Percentiles rank a stretch among this genome's conserved stretches.
Evolutionary conservation across 2,113 vertebrate species (phyloP).

Genomic region (Clarias macrocephalus): DNA sequence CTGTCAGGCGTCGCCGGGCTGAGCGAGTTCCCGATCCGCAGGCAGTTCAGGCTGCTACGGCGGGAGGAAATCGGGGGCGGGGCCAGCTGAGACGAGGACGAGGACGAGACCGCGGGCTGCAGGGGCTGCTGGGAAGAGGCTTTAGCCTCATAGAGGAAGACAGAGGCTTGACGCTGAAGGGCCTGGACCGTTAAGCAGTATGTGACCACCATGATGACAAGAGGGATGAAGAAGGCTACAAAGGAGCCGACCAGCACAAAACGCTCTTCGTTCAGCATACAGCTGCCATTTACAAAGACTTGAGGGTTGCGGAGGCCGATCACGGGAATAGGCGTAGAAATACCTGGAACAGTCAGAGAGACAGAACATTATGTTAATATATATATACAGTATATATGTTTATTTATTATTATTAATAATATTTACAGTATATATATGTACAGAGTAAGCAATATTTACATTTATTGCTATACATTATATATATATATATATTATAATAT

Average conservation of each 20-base stretch:
- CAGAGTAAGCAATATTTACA: too few relatives aligned
- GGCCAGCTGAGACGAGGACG: constrained; percentile 70
- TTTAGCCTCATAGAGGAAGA: constrained; percentile 82
- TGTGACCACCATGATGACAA: constrained; percentile 97
- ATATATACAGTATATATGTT: too few relatives aligned
- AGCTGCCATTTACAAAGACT: constrained; percentile 89
- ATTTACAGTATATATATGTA: too few relatives aligned
- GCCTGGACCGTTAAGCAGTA: constrained; percentile 93
- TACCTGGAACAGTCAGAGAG: constrained; percentile 71
- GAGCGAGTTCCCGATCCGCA: constrained; percentile 72
- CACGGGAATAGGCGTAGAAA: constrained; percentile 92
- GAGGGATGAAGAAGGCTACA: constrained; percentile 96
- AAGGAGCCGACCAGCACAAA: constrained; percentile 97
- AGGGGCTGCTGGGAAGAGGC: constrained; percentile 72
- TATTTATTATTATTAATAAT: too few relatives aligned
- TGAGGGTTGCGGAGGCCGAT: constrained; percentile 91
- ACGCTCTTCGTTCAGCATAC: constrained; percentile 89
- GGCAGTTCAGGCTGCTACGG: constrained; percentile 80
- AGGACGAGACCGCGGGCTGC: constrained; percentile 59
- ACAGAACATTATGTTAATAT: background rate
- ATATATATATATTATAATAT: too few relatives aligned
- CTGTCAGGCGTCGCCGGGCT: constrained; percentile 66
- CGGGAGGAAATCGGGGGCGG: constrained; percentile 68
- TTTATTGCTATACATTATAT: too few relatives aligned
- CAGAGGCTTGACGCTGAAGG: constrained; percentile 86